These are phyloP conservation scores for Hippocampus comes DNA, from an alignment of 2,113 vertebrate species.

Conservation along the genomic window DNA sequence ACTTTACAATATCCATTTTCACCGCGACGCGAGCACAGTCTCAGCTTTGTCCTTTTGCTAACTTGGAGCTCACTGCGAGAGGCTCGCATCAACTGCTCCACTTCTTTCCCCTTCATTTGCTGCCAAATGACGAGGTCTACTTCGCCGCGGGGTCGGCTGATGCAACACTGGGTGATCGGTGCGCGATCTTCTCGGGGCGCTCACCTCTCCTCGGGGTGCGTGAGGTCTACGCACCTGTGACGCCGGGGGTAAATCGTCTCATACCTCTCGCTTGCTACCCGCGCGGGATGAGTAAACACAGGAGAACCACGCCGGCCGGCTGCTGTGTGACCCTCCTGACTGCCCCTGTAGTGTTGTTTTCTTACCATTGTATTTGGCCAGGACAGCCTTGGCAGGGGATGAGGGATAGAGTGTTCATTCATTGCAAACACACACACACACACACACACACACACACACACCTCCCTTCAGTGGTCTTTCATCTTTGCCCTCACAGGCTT, in stretches of 20 bases:
- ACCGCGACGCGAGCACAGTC: conserved; percentile 50
- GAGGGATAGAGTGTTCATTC: conserved; percentile 63
- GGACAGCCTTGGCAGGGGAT: conserved; percentile 19
- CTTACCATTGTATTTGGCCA: conserved; percentile 38
- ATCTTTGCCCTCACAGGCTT: conserved; percentile 68
- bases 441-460: conserved; percentile 36
- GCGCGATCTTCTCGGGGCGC: conserved; percentile 38
- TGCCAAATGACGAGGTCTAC: conserved; percentile 63
- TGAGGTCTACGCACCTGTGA: conserved; percentile 22
- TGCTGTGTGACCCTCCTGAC: conserved; percentile 29
- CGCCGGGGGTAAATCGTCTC: conserved; percentile 1
- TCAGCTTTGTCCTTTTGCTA: conserved; percentile 54
- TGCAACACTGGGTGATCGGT: conserved; percentile 58
- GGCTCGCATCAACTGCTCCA: conserved; percentile 48
- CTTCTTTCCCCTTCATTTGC: conserved; percentile 66
- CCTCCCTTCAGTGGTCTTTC: conserved; percentile 60
- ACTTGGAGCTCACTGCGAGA: conserved; percentile 38
- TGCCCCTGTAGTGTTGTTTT: conserved; percentile 26
- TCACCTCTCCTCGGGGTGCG: neutral
- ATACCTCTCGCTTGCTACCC: neutral
- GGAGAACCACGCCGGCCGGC: neutral
- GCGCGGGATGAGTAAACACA: neutral
- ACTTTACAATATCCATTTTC: conserved; percentile 49
- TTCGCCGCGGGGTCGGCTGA: conserved; percentile 46
- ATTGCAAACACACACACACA: conserved; percentile 40